Percentiles rank a stretch among this genome's conserved stretches.
These are phyloP conservation scores for Aphodius sticticus DNA, from an alignment of 2,888 invertebrate genomes.

Conservation along the genomic window DNA sequence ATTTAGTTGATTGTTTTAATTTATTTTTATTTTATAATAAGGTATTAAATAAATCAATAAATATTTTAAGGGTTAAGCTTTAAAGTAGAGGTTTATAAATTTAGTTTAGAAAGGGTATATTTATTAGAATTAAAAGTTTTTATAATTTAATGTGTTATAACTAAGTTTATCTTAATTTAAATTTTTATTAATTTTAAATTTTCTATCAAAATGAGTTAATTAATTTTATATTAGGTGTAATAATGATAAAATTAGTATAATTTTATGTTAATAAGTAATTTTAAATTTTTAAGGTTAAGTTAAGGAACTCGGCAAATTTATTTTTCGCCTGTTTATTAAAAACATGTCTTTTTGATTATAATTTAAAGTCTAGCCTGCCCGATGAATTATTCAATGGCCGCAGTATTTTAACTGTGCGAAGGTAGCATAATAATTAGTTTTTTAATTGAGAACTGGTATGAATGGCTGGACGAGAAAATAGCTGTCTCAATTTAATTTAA, in stretches of 20 bases:
- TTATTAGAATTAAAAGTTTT: slow-evolving; percentile 44
- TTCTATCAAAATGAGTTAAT: slow-evolving; percentile 58
- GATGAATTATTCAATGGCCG: slow-evolving; percentile 78
- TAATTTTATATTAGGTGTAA: slow-evolving; percentile 60
- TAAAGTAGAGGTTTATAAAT: too few species aligned
- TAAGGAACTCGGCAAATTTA: slow-evolving; percentile 70
- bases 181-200: slow-evolving; percentile 60
- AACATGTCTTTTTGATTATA: slow-evolving; percentile 73
- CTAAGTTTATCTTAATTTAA: slow-evolving; percentile 51
- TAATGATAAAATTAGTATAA: slow-evolving; percentile 70
- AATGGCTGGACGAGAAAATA: slow-evolving; percentile 74
- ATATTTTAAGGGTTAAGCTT: slow-evolving; percentile 10
- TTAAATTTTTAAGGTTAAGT: slow-evolving; percentile 53
- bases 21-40: slow-evolving; percentile 48
- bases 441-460: slow-evolving; percentile 83
- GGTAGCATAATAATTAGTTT: slow-evolving; percentile 84
- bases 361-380: slow-evolving; percentile 77
- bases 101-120: slow-evolving; percentile 40
- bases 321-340: slow-evolving; percentile 79
- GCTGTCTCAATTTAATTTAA: slow-evolving; percentile 66
- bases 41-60: background rate
- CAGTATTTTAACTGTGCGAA: slow-evolving; percentile 81
- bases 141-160: slow-evolving; percentile 53
- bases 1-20: slow-evolving; percentile 54
- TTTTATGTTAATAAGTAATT: slow-evolving; percentile 47